Base-by-base conservation (phyloP, 2,888 invertebrate species). In the Napeogenes inachia region DNA sequence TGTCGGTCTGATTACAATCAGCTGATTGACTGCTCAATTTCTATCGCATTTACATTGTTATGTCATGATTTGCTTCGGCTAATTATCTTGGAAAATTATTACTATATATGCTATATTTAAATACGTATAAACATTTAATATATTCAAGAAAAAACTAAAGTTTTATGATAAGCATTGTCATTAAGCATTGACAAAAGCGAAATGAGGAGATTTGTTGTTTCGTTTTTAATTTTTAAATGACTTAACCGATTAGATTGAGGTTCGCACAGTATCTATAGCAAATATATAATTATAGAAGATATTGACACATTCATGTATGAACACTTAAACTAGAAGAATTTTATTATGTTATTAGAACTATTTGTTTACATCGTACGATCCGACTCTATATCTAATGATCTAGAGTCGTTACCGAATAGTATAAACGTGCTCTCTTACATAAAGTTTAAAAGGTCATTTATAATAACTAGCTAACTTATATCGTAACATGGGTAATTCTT, bases 381-480 rank as follows among this genome's bases (percentile, higher is more conserved):
- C 21, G 21, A 21, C 21, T 21, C 21, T 21, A 21, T 21, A 21
- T 21, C 21, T 21, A 50, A 8, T 4, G n/a, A 13, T 21, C 2
- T 12, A 30, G 50, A n/a, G 38, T 58, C 58, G 53, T 50, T 30
- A 38, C 5, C 38, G 46, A 33, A 59, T 56, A 35, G 47, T 62
- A 60, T 60, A 62, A 65, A 65, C 21, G 21, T 56, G 54, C 46
- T 12, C 42, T 59, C 35, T 58, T 55, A 62, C 38, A 57, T 46
- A 62, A 60, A 30, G 32, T 38, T 50, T 55, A 54, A 63, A 61
- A 66, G 60, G 59, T 66, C 57, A 56, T 64, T 63, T 60, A 63
- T 61, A 66, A 66, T 63, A 63, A 56, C 33, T 57, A 54, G n/a
- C 47, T 42, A 60, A 56, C 21, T 59, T 57, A 38, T 47, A 13